Evolutionary conservation across 2,797 vertebrate genomes (phyloP).

Genomic region (Poecilia gillii): DNA sequence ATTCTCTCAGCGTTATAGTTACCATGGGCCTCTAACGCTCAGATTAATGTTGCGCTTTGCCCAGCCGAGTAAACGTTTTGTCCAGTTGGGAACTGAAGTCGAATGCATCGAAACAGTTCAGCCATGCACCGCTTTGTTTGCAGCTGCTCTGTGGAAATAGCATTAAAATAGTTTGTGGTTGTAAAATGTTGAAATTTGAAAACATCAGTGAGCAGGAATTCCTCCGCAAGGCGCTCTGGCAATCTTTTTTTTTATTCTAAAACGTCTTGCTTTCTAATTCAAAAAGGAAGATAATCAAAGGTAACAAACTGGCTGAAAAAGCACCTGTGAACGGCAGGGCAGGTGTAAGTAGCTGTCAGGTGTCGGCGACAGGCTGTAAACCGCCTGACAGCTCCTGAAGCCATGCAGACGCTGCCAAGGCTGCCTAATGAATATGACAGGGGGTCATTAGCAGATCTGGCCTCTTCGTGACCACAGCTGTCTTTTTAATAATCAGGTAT

Average conservation of each 20-base stretch:
- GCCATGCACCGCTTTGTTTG: neutral
- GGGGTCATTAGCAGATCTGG: conserved; percentile 72
- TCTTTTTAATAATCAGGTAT: conserved; percentile 59
- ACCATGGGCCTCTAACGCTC: neutral
- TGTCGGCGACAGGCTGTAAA: conserved; percentile 61
- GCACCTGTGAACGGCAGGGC: conserved; percentile 47
- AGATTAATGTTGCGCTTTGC: neutral
- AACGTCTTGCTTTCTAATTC: neutral
- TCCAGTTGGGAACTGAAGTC: neutral
- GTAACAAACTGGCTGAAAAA: neutral
- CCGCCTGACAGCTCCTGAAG: conserved; percentile 59
- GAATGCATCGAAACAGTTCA: neutral
- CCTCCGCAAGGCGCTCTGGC: neutral
- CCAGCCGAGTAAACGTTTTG: neutral
- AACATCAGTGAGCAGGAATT: neutral
- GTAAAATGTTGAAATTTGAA: neutral
- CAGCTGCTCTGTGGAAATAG: neutral
- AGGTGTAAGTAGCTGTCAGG: conserved; percentile 61
- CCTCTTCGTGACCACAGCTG: conserved; percentile 68
- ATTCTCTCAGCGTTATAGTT: neutral
- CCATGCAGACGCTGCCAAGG: conserved; percentile 63
- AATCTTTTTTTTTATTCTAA: neutral
- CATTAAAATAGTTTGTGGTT: neutral
- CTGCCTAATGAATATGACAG: conserved; percentile 70
- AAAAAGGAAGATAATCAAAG: conserved; percentile 20